Base-by-base conservation (phyloP, 2,113 vertebrate species). In the Sminthopsis crassicaudata region DNA sequence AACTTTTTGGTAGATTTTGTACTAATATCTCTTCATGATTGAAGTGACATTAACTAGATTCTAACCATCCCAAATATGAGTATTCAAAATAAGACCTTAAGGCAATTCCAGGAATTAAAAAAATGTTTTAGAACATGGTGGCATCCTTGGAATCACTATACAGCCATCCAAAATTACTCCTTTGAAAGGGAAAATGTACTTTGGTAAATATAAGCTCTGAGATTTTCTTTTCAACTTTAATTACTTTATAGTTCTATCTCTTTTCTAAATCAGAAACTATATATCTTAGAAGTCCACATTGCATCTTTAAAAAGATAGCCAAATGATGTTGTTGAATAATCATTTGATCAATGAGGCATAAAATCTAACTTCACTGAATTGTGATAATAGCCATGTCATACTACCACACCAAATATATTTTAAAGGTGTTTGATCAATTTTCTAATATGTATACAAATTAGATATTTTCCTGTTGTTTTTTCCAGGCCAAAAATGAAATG, bases 281-380 rank as follows among this genome's bases (percentile, higher is more conserved):
- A 53, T 92, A 9, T 60, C 88, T 42, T 91, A 11, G 57, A 60
- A 91, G 9, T 1, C 36, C 36, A n/a, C 36, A n/a, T 42, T 0
- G n/a, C n/a, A 42, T 84, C 19, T 42, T 92, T 89, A 89, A 95
- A 90, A 57, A 67, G 0, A 54, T 46, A 90, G 55, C 84, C 91
- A 94, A 95, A 30, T 0, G 48, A 94, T 92, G 2, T 23, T 89
- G 5, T 11, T 51, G 55, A 94, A 91, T 90, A 94, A 88, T 94
- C 89, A 5, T 60, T 12, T 26, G 90, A 24, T n/a, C 53, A 55
- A 42, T 60, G 53, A 54, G 50, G 1, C 9, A 42, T 84, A 94
- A 53, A 24, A 89, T 48, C 8, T 48, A 46, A 60, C 90, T 91
- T 46, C 30, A 55, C 24, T 90, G 23, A 14, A 95, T 48, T 94